These are phyloP conservation scores for Brachyopa scutellaris DNA, from an alignment of 2,888 invertebrate species.

Conservation along the genomic window DNA sequence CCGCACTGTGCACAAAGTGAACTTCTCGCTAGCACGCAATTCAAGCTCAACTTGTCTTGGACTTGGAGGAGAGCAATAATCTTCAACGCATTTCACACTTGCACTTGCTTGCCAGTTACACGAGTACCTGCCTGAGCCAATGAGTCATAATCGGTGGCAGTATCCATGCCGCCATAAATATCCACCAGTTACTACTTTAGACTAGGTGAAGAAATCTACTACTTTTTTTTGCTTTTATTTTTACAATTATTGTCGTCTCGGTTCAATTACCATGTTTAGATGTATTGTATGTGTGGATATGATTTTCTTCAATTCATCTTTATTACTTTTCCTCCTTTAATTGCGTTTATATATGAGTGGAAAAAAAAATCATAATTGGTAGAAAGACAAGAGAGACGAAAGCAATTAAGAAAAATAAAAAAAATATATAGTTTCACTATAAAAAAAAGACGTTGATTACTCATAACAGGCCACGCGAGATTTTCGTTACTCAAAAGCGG, in stretches of 20 bases:
- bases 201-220: conserved; percentile 10
- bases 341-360: not conserved
- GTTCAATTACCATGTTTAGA: conserved; percentile 57
- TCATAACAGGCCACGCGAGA: conserved; percentile 13
- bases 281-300: conserved; percentile 2
- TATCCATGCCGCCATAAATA: too few relatives aligned
- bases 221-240: not conserved
- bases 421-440: conserved; percentile 13
- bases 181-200: not conserved
- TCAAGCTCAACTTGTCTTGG: conserved; percentile 9
- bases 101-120: too few relatives aligned
- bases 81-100: conserved; percentile 36
- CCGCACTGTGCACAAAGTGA: not conserved
- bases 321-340: conserved; percentile 35
- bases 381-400: conserved; percentile 5
- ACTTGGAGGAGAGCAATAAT: conserved; percentile 26
- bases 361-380: conserved; percentile 6
- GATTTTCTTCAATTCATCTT: conserved; percentile 29
- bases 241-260: conserved; percentile 35
- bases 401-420: conserved; percentile 18
- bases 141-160: conserved; percentile 42
- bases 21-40: not conserved
- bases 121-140: conserved; percentile 15
- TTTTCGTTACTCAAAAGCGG: conserved; percentile 7
- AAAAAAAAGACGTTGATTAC: conserved; percentile 25